Evolutionary conservation across 2,797 vertebrate genomes (phyloP).

Genomic region (Acanthurus leucopareius): DNA sequence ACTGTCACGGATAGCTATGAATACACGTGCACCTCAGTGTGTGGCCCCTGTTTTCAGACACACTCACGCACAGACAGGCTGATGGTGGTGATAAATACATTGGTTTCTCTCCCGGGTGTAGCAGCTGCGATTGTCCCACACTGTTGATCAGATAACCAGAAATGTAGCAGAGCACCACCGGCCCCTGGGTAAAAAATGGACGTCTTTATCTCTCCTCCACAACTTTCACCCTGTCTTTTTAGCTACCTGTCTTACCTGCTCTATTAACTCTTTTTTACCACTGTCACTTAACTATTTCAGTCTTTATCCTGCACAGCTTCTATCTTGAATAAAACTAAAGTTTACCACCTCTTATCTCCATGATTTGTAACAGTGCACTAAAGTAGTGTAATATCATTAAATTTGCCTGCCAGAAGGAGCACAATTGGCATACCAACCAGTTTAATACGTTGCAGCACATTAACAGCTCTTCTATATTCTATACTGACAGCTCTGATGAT

Average conservation of each 20-base stretch:
- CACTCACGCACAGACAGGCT: no score
- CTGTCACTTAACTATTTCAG: background rate
- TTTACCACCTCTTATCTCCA: background rate
- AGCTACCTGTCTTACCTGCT: background rate
- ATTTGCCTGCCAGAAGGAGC: background rate
- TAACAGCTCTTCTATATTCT: conserved; percentile 4
- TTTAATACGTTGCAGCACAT: conserved; percentile 8
- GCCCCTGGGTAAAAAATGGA: background rate
- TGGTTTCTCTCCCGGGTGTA: no score
- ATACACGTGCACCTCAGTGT: no score
- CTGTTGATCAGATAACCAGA: no score
- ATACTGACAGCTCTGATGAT: conserved; percentile 7
- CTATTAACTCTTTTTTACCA: background rate
- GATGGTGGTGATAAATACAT: no score
- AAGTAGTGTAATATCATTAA: background rate
- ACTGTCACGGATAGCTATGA: no score
- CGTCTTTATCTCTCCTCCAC: background rate
- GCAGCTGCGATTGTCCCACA: no score
- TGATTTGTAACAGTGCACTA: background rate
- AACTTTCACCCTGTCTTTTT: background rate
- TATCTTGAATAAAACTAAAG: background rate
- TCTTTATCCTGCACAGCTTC: background rate
- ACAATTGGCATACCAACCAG: background rate
- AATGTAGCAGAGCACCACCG: background rate
- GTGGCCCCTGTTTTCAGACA: no score